These are phyloP conservation scores for Drosophila formosana DNA, from an alignment of 2,888 invertebrate species.

Conservation along the genomic window DNA sequence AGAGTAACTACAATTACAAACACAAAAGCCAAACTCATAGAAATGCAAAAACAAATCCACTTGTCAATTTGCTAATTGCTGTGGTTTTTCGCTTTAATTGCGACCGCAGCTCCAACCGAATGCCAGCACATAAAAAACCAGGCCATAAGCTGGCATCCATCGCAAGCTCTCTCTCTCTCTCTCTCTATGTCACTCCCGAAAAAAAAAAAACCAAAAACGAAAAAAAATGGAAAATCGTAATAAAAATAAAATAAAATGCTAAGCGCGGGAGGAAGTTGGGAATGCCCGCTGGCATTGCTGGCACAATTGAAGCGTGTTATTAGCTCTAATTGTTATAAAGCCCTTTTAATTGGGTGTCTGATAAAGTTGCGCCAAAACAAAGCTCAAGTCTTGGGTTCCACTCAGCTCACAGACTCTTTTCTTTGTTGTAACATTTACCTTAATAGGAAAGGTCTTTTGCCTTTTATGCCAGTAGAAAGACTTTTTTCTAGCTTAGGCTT, in stretches of 20 bases:
- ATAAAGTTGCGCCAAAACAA: constrained; percentile 71
- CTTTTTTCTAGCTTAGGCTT: constrained; percentile 44
- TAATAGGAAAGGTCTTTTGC: constrained; percentile 64
- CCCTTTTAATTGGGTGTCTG: constrained; percentile 79
- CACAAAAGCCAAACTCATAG: constrained; percentile 35
- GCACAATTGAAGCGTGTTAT: constrained; percentile 79
- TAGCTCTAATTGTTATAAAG: constrained; percentile 79
- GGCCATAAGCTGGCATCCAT: constrained; percentile 47
- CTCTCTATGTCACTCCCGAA: constrained; percentile 1
- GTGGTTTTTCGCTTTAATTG: constrained; percentile 73
- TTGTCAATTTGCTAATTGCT: constrained; percentile 79
- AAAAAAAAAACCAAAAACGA: neutral
- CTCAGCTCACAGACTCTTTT: constrained; percentile 3
- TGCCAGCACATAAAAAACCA: constrained; percentile 57
- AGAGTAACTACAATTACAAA: constrained; percentile 49
- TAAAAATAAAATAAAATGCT: constrained; percentile 67
- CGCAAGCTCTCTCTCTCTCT: constrained; percentile 2
- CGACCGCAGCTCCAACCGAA: constrained; percentile 59
- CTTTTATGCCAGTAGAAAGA: constrained; percentile 25
- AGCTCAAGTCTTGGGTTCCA: constrained; percentile 42
- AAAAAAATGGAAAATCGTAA: constrained; percentile 39
- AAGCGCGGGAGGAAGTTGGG: constrained; percentile 16
- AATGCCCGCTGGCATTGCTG: constrained; percentile 57
- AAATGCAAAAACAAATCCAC: constrained; percentile 69
- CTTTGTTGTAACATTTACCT: constrained; percentile 57